Percentiles rank a stretch among this genome's conserved stretches.
These are phyloP conservation scores for Stenodema calcarata DNA, from an alignment of 2,888 invertebrate species.

Conservation along the genomic window DNA sequence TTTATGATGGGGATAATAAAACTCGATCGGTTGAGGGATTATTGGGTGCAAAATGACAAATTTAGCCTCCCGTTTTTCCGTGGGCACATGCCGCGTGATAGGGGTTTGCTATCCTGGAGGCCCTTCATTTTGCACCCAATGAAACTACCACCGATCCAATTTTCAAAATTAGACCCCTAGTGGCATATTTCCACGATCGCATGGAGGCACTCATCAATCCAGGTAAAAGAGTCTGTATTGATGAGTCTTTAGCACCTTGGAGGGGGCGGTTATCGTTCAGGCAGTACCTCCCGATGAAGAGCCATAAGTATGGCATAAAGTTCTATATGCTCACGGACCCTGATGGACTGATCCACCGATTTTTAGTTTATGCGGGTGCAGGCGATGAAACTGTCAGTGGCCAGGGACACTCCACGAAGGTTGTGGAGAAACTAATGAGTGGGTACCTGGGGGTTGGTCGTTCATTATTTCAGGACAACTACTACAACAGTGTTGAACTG, in stretches of 20 bases:
- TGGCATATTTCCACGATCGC: slow-evolving; percentile 60
- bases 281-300: slow-evolving; percentile 59
- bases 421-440: slow-evolving; percentile 23
- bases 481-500: slow-evolving; percentile 42
- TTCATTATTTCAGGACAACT: slow-evolving; percentile 36
- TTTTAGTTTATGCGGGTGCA: slow-evolving; percentile 56
- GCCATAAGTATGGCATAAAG: slow-evolving; percentile 55
- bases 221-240: slow-evolving; percentile 59
- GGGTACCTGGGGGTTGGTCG: not conserved
- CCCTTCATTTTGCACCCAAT: not conserved
- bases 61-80: not conserved
- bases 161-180: slow-evolving; percentile 59
- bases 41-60: not conserved
- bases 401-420: not conserved
- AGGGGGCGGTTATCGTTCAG: slow-evolving; percentile 57
- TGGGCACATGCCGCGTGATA: not conserved
- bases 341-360: slow-evolving; percentile 58
- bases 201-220: slow-evolving; percentile 59
- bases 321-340: slow-evolving; percentile 60
- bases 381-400: slow-evolving; percentile 53
- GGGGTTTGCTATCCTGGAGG: not conserved
- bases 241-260: slow-evolving; percentile 57
- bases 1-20: not conserved
- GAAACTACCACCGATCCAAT: not conserved
- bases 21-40: not conserved